Evolutionary conservation across 2,113 vertebrate species (phyloP), one percentile per base, ranked within the genome.

Genomic region (Callionymus lyra): DNA sequence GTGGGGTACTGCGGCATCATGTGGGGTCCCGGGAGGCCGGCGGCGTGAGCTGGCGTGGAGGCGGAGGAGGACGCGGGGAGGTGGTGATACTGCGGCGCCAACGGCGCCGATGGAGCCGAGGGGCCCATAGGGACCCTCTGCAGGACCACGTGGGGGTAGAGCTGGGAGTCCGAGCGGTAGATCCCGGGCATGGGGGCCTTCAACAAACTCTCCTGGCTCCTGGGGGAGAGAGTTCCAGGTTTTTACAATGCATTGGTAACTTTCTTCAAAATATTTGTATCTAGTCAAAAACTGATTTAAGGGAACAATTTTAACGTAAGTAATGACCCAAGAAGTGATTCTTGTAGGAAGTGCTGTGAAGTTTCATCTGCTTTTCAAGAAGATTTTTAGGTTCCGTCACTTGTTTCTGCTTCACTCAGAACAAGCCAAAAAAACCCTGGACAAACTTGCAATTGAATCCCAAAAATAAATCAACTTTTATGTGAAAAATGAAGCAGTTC

Each of bases 181-280:
- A 83, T 67, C 2, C 81, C 80, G 0, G 80, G 70, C 13, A 80
- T 44, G n/a, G 80, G 67, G 5, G 70, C 59, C 56, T 82, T 85
- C 57, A 85, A 66, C 37, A 84, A 53, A 58, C 74, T 85, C 67
- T 87, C 85, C 54, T 87, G 84, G 57, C 84, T 85, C 65, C 84
- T 85, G 60, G 52, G 2, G 39, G 12, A 43, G 10, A 52, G 11
- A 41, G 2, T 12, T 10, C 12, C 12, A 6, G 6, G 2, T 37
- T 39, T 5, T 8, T 16, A 17, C 8, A 4, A 18, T 2, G 10
- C 9, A 12, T 3, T 6, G 10, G 16, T 19, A 12, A 40, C 5
- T 12, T 40, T 12, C 8, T 41, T 13, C 9, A 34, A 34, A 34
- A 3, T 11, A 2, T 2, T 5, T 3, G 10, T 35, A 4, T 35